Evolutionary conservation across 2,888 invertebrate species (phyloP), one percentile per base, ranked within the genome.

Genomic region (Amblyjoppa fuscipennis): DNA sequence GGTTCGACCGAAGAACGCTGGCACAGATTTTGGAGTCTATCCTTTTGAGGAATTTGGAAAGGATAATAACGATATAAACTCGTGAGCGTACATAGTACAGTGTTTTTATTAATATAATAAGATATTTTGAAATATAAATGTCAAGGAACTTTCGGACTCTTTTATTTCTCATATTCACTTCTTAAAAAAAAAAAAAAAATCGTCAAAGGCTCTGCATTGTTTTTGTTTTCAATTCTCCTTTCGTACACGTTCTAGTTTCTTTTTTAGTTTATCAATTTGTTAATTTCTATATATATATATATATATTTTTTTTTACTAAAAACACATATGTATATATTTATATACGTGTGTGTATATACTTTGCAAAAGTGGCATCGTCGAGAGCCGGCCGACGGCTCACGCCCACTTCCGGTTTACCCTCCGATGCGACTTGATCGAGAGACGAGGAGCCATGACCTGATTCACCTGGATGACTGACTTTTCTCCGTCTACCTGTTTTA

Each of bases 101-200:
- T 87, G 80, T 88, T 93, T 83, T 93, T 92, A 92, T 93, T 93
- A 88, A 90, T 92, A 91, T 91, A 90, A 91, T 92, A 93, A 92
- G 90, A 90, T 93, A 92, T 89, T 92, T 92, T 90, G 89, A 90
- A 92, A 91, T 92, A 92, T 93, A 92, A 92, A 92, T 88, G 90
- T 91, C 88, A 92, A 93, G 93, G 93, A 93, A 93, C 93, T 93
- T 90, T 93, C 87, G 90, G 90, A 93, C 90, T 90, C 90, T 89
- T 91, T 91, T 89, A 74, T 78, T 69, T 74, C 68, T 77, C 84
- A 74, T 81, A 79, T 76, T 38, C 49, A 84, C 76, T 88, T 88
- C 88, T 90, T 88, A 89, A 90, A 90, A 90, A 90, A 89, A 88
- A 91, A 91, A 89, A 90, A 89, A 90, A 83, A 73, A 38, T 66